Evolutionary conservation across 1,140 invertebrate species (phyloP).

Genomic region (Aphaenogaster floridana): DNA sequence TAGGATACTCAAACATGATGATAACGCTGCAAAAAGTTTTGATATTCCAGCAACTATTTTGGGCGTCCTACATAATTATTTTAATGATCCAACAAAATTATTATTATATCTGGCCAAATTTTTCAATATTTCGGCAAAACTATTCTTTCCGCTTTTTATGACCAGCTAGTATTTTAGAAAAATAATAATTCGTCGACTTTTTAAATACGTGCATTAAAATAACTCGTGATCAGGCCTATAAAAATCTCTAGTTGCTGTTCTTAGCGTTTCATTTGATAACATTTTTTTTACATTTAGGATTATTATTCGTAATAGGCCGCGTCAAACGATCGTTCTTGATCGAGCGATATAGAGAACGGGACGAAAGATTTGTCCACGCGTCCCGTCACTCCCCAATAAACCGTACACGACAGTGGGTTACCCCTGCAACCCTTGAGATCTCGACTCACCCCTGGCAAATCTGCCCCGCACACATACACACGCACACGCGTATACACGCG

Average conservation of each 20-base stretch:
- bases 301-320: not conserved
- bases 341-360: slow-evolving; percentile 36
- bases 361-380: slow-evolving; percentile 70
- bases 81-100: too few relatives aligned
- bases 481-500: not conserved
- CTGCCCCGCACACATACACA: slow-evolving; percentile 36
- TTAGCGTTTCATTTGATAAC: too few relatives aligned
- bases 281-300: not conserved
- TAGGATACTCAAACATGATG: too few relatives aligned
- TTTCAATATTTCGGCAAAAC: too few relatives aligned
- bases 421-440: slow-evolving; percentile 74
- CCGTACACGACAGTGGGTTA: slow-evolving; percentile 74
- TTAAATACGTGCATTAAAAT: not conserved
- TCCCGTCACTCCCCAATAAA: slow-evolving; percentile 69
- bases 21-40: too few relatives aligned
- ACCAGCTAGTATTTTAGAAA: not conserved
- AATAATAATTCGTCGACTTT: not conserved
- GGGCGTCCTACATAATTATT: too few relatives aligned
- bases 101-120: too few relatives aligned
- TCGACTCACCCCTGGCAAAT: slow-evolving; percentile 70
- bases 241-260: not conserved
- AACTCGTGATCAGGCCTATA: not conserved
- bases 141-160: too few relatives aligned
- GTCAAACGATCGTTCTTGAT: slow-evolving; percentile 30
- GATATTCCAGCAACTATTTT: too few relatives aligned